Conservation (phyloP, 2,888 invertebrate genomes). For the Aelia acuminata region DNA sequence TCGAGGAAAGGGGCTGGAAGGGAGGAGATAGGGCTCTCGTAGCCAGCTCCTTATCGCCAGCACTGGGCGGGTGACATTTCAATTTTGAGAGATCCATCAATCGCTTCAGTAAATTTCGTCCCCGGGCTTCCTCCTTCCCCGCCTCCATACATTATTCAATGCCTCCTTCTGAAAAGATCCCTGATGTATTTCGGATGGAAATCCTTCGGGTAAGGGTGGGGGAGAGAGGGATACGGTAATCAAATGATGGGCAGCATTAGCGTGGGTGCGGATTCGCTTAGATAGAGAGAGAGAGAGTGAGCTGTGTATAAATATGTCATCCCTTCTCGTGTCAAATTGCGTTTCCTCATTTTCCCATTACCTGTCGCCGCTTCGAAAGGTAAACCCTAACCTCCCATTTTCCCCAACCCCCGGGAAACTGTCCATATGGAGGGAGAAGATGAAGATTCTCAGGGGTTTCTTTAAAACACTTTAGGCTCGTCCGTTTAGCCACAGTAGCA, state of each 20-base stretch:
- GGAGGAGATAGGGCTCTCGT: not conserved
- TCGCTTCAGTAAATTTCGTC: constrained; percentile 33
- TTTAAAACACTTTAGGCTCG: no score
- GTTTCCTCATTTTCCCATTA: constrained; percentile 42
- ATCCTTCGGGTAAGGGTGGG: not conserved
- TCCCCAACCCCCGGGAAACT: not conserved
- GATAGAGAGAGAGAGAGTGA: no score
- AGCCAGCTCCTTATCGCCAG: constrained; percentile 18
- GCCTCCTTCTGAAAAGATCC: constrained; percentile 29
- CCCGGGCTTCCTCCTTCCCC: not conserved
- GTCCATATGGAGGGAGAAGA: not conserved
- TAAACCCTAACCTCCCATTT: not conserved
- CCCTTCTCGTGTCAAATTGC: constrained; percentile 1
- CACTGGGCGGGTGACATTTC: constrained; percentile 13
- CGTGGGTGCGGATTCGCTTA: not conserved
- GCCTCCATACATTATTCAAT: constrained; percentile 42
- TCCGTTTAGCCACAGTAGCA: no score
- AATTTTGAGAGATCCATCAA: constrained; percentile 50
- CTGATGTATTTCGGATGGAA: constrained; percentile 48
- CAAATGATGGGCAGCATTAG: constrained; percentile 41
- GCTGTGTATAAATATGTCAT: constrained; percentile 43
- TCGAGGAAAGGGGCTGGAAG: constrained; percentile 33
- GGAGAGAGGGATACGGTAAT: constrained; percentile 33
- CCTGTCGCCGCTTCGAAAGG: not conserved
- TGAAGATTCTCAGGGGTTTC: not conserved